Evolutionary conservation across 2,888 invertebrate species (phyloP).

Genomic region (Polyommatus iphigenia): DNA sequence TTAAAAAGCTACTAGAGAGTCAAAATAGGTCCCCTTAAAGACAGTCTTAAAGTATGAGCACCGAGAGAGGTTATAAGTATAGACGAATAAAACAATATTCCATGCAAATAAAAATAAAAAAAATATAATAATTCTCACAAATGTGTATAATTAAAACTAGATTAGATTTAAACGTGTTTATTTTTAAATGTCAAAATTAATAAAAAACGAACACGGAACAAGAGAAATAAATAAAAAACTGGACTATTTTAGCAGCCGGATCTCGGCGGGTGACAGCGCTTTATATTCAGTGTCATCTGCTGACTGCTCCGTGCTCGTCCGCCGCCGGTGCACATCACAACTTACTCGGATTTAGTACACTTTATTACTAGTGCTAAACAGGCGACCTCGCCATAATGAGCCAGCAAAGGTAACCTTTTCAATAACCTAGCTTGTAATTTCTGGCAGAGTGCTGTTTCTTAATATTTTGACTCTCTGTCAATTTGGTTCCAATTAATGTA

Average conservation of each 20-base stretch:
- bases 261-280: background rate
- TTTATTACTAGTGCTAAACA: background rate
- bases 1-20: background rate
- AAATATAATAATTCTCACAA: too few relatives aligned
- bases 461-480: background rate
- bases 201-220: constrained; percentile 30
- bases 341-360: too few relatives aligned
- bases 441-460: background rate
- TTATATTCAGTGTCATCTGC: constrained; percentile 10
- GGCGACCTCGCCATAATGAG: background rate
- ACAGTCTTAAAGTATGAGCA: background rate
- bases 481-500: background rate
- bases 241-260: constrained; percentile 20
- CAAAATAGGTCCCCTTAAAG: background rate
- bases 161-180: constrained; percentile 12
- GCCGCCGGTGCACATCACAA: background rate
- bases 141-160: constrained; percentile 5
- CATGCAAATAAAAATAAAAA: too few relatives aligned
- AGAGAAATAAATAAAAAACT: constrained; percentile 23
- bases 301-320: background rate
- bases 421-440: background rate
- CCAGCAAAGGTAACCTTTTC: background rate
- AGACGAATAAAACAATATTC: background rate
- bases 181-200: constrained; percentile 18
- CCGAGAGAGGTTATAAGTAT: background rate